Percentiles rank a stretch among this genome's conserved stretches.
Evolutionary conservation across 1,140 invertebrate species (phyloP).

Genomic region (Campoletis sonorensis): DNA sequence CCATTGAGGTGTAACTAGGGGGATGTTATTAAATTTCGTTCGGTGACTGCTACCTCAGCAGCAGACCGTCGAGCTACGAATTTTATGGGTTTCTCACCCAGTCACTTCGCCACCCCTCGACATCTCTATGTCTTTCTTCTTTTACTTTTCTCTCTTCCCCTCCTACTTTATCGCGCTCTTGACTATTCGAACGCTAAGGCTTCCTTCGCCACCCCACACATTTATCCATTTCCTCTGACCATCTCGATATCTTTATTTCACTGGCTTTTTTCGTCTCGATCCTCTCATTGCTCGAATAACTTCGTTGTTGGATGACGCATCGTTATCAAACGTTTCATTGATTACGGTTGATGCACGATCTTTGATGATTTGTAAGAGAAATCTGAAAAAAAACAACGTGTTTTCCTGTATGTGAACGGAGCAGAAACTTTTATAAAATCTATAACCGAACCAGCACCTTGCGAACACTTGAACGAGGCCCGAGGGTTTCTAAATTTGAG

Average conservation of each 20-base stretch:
- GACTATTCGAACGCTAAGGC: constrained; percentile 23
- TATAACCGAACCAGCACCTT: too few relatives aligned
- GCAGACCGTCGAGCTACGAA: constrained; percentile 61
- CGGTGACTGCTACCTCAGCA: constrained; percentile 63
- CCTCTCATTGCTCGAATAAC: not conserved
- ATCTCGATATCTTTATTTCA: constrained; percentile 24
- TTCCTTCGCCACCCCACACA: constrained; percentile 13
- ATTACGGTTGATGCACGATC: too few relatives aligned
- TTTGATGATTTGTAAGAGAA: too few relatives aligned
- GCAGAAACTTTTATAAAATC: too few relatives aligned
- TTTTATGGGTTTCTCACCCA: constrained; percentile 67
- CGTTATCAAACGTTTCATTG: too few relatives aligned
- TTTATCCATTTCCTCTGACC: constrained; percentile 18
- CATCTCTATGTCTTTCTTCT: constrained; percentile 44
- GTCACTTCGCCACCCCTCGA: constrained; percentile 34
- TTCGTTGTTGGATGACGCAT: not conserved
- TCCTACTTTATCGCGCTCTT: not conserved
- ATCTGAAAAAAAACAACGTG: too few relatives aligned
- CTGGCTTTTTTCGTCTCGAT: not conserved
- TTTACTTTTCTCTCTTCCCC: constrained; percentile 55
- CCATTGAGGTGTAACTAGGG: constrained; percentile 78
- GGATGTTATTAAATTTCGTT: constrained; percentile 78
- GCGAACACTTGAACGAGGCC: too few relatives aligned
- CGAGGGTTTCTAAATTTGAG: too few relatives aligned
- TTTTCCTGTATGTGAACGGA: too few relatives aligned